Evolutionary conservation across 2,888 invertebrate genomes (phyloP), one percentile per base, ranked within the genome.

Genomic region (Sceliomorpha sp.): DNA sequence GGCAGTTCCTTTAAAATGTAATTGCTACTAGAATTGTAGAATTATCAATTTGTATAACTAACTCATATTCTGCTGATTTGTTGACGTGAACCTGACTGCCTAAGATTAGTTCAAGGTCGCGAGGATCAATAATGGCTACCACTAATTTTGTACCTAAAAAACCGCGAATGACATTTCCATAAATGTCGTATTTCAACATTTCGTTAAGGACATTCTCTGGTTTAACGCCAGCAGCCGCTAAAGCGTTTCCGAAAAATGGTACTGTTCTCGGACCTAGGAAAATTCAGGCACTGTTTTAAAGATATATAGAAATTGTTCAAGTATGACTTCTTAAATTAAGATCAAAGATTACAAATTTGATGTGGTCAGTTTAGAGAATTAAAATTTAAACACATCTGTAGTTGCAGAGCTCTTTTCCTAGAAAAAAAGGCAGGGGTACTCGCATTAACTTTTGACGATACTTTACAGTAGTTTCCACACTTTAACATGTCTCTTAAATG

Each of bases 61-160:
- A 85, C 88, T 76, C 79, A 68, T 88, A 89, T 27, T 88, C 88
- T 0, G 74, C 32, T 1, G 88, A 78, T 75, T 88, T 89, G 44
- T 88, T 82, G 2, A 88, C 81, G 47, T 88, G 86, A 6, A 84
- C 80, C 2, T 73, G 48, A 58, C 88, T 89, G 15, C 86, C 72
- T 0, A 89, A 78, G 48, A 89, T 86, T 6, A 85, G 42, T 73
- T 88, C 89, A 1, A 87, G 58, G 42, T 89, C 89, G 1, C 73
- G 60, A 0, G 88, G 88, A 53, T 88, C 83, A 5, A 64, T 9
- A 0, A 89, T 15, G 42, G 85, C 86, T 4, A 87, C 69, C 0
- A 85, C n/a, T 7, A 86, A 63, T 73, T 84, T 85, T 0, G 82
- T 56, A 8, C 88, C 88, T 1, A 88, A 15, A 68, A 87, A 87